These are phyloP conservation scores for Hydropsyche betteni DNA, from an alignment of 2,888 invertebrate species.

Conservation along the genomic window DNA sequence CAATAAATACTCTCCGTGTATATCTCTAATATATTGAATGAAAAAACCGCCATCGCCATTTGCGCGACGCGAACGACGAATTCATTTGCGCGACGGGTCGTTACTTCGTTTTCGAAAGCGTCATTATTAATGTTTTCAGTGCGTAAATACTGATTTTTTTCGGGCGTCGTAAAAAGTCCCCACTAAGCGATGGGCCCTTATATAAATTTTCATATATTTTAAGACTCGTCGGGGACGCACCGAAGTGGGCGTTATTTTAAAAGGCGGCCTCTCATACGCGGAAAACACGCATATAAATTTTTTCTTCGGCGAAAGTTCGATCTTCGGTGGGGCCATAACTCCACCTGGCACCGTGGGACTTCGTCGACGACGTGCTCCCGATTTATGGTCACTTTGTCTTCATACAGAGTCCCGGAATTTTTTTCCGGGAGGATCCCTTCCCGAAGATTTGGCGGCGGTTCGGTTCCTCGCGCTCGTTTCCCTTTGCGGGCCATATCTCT, in stretches of 20 bases:
- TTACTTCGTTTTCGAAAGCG: neutral
- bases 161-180: too few species aligned
- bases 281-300: constrained; percentile 2
- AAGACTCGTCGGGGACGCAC: too few species aligned
- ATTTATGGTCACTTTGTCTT: constrained; percentile 52
- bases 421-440: neutral
- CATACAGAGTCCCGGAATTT: constrained; percentile 47
- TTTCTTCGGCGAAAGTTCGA: neutral
- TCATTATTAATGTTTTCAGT: too few species aligned
- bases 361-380: constrained; percentile 48
- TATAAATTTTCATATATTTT: too few species aligned
- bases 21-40: too few species aligned
- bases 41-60: too few species aligned
- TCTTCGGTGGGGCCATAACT: constrained; percentile 43
- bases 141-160: too few species aligned
- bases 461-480: constrained; percentile 13
- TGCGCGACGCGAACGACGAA: neutral
- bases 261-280: neutral
- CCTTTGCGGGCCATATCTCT: constrained; percentile 48
- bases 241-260: too few species aligned
- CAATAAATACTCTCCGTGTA: too few species aligned
- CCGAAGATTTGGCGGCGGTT: too few species aligned
- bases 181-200: too few species aligned
- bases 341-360: constrained; percentile 47
- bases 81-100: constrained; percentile 2